Percentiles rank a stretch among this genome's conserved stretches.
phyloP scores from a whole-genome alignment of 2,888 invertebrate species.

The Napeogenes inachia region DNA sequence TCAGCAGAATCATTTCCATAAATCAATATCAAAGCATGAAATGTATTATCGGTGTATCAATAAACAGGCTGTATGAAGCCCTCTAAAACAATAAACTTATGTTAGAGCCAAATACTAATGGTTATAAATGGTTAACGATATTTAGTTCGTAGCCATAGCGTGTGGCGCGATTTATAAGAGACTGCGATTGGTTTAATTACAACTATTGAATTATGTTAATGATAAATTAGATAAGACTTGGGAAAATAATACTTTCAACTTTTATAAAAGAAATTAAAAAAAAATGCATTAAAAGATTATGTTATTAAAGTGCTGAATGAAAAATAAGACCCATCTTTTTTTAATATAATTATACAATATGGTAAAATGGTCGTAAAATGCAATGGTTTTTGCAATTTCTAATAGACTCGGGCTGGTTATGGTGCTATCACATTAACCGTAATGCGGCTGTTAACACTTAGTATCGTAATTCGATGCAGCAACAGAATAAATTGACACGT shows the following conservation, averaged over 20 bases:
- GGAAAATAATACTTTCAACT: too few species aligned
- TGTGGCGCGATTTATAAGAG: background rate
- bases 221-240: too few species aligned
- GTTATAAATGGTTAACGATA: conserved; percentile 31
- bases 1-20: background rate
- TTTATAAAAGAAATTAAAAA: too few species aligned
- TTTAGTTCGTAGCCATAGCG: conserved; percentile 16
- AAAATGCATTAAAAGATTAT: too few species aligned
- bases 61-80: conserved; percentile 12
- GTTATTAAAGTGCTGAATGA: too few species aligned
- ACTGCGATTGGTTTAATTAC: background rate
- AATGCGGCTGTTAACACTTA: conserved; percentile 26
- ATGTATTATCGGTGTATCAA: conserved; percentile 8
- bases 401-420: background rate
- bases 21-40: background rate
- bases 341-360: background rate
- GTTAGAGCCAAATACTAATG: conserved; percentile 30
- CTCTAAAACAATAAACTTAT: conserved; percentile 29
- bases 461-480: conserved; percentile 23
- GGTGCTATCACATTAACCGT: conserved; percentile 19
- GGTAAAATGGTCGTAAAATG: background rate
- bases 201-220: background rate
- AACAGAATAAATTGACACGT: conserved; percentile 23
- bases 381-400: background rate
- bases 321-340: too few species aligned